Base-by-base conservation (phyloP, 2,113 vertebrate genomes). In the Lepisosteus oculatus region DNA sequence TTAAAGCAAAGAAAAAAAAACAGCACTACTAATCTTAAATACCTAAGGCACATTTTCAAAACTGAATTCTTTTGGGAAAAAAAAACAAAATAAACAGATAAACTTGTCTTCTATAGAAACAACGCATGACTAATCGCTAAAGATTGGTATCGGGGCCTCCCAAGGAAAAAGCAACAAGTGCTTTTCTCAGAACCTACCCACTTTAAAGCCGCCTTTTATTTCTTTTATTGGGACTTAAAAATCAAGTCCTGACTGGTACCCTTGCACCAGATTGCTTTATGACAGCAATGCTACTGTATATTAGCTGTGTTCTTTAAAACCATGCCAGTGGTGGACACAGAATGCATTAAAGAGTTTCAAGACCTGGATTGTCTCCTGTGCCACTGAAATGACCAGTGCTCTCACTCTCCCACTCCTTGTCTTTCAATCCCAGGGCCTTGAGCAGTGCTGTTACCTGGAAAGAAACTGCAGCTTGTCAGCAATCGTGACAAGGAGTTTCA, bases 241-340 rank as follows among this genome's bases (percentile, higher is more conserved):
- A 64, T 64, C 62, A 64, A 29, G 62, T 17, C 62, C 62, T 64
- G 62, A 64, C 62, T 64, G 17, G 62, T 43, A 64, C 15, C 29
- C 12, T 17, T 9, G 29, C 42, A 11, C 62, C 62, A 42, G 62
- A 64, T 42, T 64, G 14, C 41, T 64, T 64, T 64, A 64, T 64
- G 5, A 43, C 17, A 64, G 5, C 42, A 43, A 13, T 8, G 62
- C 15, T 64, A 17, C 15, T 17, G 15, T 17, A 29, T 8, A 42
- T 64, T 64, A 64, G 17, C 42, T 8, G 8, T 12, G 8, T 17
- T 8, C 15, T 64, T 64, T 3, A 64, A 64, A 64, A 29, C 4
- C 12, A 13, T 29, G 6, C 17, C 17, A 64, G 62, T 43, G 11
- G 6, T 9, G 17, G 42, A 3, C 17, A 64, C 8, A 17, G 8